A percentile compares a stretch with the other conserved stretches of the same genome.
Evolutionary conservation across 1,140 invertebrate species (phyloP).

Genomic region (Scaptomyza hsui): DNA sequence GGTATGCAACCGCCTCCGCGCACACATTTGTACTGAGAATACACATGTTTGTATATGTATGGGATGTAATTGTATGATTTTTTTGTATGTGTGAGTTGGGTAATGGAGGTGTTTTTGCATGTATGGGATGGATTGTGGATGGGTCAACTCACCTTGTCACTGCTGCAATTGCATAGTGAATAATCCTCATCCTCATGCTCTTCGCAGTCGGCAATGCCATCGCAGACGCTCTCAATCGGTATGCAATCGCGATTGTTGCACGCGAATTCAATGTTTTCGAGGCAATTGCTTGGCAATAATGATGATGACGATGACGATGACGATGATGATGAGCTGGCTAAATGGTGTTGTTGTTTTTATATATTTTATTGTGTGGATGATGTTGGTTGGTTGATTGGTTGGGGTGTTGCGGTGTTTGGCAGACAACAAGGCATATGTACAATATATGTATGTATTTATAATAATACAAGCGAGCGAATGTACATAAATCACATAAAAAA

Average conservation of each 20-base stretch:
- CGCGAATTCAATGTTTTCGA: slow-evolving; percentile 84
- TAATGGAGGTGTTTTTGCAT: neutral
- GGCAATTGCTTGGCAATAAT: slow-evolving; percentile 55
- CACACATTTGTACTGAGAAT: slow-evolving; percentile 82
- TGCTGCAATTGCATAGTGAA: slow-evolving; percentile 82
- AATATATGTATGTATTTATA: slow-evolving; percentile 24
- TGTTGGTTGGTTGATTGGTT: slow-evolving; percentile 10
- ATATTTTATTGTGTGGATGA: slow-evolving; percentile 15
- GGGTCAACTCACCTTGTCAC: slow-evolving; percentile 80
- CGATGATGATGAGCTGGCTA: slow-evolving; percentile 56
- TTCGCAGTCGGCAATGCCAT: slow-evolving; percentile 92
- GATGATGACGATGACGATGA: slow-evolving; percentile 27
- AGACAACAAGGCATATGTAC: slow-evolving; percentile 50
- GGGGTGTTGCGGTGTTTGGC: slow-evolving; percentile 48
- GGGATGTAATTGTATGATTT: slow-evolving; percentile 23
- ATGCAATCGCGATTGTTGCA: slow-evolving; percentile 86
- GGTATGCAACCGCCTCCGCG: slow-evolving; percentile 84
- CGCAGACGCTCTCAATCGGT: slow-evolving; percentile 87
- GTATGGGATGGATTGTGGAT: neutral
- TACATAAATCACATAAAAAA: slow-evolving; percentile 46
- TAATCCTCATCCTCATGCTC: slow-evolving; percentile 91
- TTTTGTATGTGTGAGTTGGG: slow-evolving; percentile 1
- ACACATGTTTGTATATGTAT: slow-evolving; percentile 35
- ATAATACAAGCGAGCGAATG: slow-evolving; percentile 52
- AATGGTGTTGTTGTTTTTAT: slow-evolving; percentile 39